phyloP scores from a whole-genome alignment of 2,797 vertebrate genomes.

The Cossypha niveicapilla region DNA sequence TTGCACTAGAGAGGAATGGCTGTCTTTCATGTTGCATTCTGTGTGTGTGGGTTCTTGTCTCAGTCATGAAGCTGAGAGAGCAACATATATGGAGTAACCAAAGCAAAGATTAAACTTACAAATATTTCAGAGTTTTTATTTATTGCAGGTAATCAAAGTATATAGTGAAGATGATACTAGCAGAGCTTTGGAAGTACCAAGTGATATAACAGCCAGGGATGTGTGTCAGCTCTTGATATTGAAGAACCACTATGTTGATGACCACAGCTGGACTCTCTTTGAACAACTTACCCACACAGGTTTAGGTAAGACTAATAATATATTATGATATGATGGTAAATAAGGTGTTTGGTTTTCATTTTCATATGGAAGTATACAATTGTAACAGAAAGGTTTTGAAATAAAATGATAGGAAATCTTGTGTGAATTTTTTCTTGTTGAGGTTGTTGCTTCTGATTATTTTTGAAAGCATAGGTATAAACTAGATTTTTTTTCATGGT shows the following conservation, averaged over 20 bases:
- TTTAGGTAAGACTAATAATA: constrained; percentile 80
- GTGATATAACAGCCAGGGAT: constrained; percentile 89
- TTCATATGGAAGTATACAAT: not conserved
- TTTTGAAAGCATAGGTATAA: not conserved
- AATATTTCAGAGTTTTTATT: not conserved
- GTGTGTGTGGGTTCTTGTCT: not conserved
- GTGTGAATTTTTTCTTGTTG: not conserved
- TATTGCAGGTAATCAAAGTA: constrained; percentile 92
- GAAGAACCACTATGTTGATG: constrained; percentile 94
- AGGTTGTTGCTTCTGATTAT: not conserved
- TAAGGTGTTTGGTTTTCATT: not conserved
- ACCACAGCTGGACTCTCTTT: constrained; percentile 95
- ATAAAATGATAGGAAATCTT: not conserved
- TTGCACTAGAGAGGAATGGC: not conserved
- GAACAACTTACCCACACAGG: constrained; percentile 85
- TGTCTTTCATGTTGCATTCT: not conserved
- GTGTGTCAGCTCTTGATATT: constrained; percentile 92
- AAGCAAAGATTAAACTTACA: not conserved
- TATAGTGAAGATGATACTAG: constrained; percentile 94
- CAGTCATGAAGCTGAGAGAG: not conserved
- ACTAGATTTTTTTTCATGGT: not conserved
- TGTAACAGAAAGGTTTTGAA: not conserved
- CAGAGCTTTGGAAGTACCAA: constrained; percentile 90
- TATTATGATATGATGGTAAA: not conserved
- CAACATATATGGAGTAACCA: not conserved